A percentile compares a stretch with the other conserved stretches of the same genome.
Evolutionary conservation across 2,888 invertebrate genomes (phyloP).

Genomic region (Pycnomerus fuliginosus): DNA sequence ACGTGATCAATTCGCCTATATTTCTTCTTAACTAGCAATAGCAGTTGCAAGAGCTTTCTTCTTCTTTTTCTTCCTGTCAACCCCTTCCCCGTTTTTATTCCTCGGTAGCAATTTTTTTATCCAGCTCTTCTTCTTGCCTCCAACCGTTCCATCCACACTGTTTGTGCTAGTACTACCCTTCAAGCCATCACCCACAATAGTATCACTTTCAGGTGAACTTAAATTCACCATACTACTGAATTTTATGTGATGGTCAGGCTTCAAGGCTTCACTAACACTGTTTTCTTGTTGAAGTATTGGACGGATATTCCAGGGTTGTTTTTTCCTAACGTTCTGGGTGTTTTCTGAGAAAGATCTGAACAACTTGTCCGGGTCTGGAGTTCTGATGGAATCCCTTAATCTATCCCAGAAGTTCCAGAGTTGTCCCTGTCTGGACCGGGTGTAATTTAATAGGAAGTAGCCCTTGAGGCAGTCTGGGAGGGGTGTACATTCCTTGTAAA

Average conservation of each 20-base stretch:
- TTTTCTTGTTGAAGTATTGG: background rate
- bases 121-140: too few species aligned
- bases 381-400: constrained; percentile 47
- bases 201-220: background rate
- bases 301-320: too few species aligned
- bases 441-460: constrained; percentile 66
- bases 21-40: too few species aligned
- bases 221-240: background rate
- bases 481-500: too few species aligned
- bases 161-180: background rate
- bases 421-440: constrained; percentile 53
- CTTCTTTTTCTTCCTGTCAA: too few species aligned
- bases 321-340: too few species aligned
- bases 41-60: too few species aligned
- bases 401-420: constrained; percentile 73
- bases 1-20: too few species aligned
- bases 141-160: too few species aligned
- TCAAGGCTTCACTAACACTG: background rate
- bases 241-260: background rate
- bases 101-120: too few species aligned
- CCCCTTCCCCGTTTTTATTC: too few species aligned
- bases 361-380: background rate
- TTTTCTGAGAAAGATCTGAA: too few species aligned
- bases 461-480: constrained; percentile 63
- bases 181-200: background rate